These are phyloP conservation scores for Zapornia atra DNA, from an alignment of 2,113 vertebrate genomes.

Conservation along the genomic window DNA sequence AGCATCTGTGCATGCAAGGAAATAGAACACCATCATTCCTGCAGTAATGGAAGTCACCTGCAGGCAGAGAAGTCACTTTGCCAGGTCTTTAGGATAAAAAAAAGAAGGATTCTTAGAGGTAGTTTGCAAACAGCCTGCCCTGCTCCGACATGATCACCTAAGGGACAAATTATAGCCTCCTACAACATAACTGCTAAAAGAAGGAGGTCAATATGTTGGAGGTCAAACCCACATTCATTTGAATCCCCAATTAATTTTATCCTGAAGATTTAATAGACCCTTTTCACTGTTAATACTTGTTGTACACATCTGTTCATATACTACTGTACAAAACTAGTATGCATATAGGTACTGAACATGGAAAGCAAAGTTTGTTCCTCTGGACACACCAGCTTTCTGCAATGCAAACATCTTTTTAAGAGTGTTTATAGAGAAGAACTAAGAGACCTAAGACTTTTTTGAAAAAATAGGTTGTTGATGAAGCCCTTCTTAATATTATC, in stretches of 20 bases:
- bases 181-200: background rate
- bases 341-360: background rate
- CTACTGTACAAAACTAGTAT: background rate
- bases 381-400: background rate
- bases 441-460: background rate
- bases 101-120: background rate
- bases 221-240: background rate
- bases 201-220: background rate
- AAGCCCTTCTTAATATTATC: background rate
- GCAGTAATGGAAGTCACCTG: background rate
- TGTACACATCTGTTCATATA: background rate
- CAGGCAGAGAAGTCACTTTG: background rate
- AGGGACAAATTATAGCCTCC: background rate
- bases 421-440: background rate
- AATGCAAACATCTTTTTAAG: background rate
- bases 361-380: background rate
- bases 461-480: background rate
- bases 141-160: background rate
- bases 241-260: background rate
- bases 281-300: background rate
- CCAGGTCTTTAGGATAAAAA: background rate
- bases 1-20: background rate
- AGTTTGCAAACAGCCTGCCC: background rate
- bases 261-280: background rate
- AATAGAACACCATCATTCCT: background rate